phyloP scores from a whole-genome alignment of 2,888 invertebrate genomes.

The Brassicogethes aeneus region DNA sequence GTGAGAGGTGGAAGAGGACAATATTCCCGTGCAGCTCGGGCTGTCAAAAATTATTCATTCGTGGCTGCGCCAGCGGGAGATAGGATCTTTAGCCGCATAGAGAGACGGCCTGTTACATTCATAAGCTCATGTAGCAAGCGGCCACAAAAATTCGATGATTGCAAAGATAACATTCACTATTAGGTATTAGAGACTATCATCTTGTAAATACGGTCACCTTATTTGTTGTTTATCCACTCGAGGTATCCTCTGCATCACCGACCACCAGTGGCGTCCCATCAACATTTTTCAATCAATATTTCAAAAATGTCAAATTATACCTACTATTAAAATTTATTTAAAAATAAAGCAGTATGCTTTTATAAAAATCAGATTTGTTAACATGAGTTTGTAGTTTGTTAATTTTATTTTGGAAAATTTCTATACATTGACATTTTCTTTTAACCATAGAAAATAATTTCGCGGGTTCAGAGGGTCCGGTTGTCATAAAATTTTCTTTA shows the following conservation, averaged over 20 bases:
- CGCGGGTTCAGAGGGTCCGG: no score
- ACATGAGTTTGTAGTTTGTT: no score
- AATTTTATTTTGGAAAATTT: no score
- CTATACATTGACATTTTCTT: no score
- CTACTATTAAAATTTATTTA: no score
- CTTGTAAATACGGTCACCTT: neutral
- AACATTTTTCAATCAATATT: no score
- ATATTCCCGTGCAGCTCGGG: neutral
- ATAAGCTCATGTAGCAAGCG: neutral
- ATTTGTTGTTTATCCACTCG: neutral
- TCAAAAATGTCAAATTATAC: no score
- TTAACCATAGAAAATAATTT: no score
- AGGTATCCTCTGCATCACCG: neutral
- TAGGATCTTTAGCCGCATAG: neutral
- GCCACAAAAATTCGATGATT: neutral
- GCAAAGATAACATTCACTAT: constrained; percentile 1
- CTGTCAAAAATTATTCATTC: neutral
- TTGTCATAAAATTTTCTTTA: no score
- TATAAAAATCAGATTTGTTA: no score
- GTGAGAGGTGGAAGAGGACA: constrained; percentile 2
- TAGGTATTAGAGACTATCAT: constrained; percentile 1
- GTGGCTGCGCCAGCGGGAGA: neutral
- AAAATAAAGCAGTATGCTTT: no score
- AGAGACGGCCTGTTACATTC: no score
- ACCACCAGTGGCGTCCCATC: neutral